phyloP scores from a whole-genome alignment of 2,888 invertebrate genomes.

The Athalia cordata region DNA sequence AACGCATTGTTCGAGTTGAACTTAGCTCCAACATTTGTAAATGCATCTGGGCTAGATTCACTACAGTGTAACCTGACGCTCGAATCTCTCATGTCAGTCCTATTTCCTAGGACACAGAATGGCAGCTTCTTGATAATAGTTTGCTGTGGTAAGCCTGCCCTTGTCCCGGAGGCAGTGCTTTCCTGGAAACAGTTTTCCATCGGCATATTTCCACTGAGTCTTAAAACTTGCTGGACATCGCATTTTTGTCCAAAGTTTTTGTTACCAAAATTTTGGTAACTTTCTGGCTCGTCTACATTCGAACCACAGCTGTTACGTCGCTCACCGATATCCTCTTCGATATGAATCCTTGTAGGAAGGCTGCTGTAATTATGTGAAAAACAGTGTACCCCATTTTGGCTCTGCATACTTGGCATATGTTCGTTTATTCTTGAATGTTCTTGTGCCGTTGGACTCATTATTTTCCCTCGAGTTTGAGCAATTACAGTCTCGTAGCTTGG shows the following conservation, averaged over 20 bases:
- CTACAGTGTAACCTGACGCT: neutral
- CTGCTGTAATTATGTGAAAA: constrained; percentile 61
- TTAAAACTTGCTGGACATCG: constrained; percentile 18
- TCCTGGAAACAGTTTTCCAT: constrained; percentile 2
- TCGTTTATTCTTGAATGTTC: constrained; percentile 56
- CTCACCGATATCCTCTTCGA: constrained; percentile 31
- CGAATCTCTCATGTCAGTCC: neutral
- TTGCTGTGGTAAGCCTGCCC: constrained; percentile 3
- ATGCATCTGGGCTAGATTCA: constrained; percentile 12
- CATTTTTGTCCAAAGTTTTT: constrained; percentile 27
- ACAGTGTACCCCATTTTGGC: constrained; percentile 57
- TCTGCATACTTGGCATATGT: constrained; percentile 52
- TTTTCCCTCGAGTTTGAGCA: constrained; percentile 68
- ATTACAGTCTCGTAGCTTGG: constrained; percentile 75
- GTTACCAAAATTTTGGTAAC: constrained; percentile 6
- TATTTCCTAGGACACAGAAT: neutral
- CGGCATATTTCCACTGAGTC: constrained; percentile 7
- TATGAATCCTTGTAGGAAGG: constrained; percentile 28
- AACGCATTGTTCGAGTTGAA: neutral
- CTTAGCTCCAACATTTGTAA: neutral
- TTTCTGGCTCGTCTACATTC: constrained; percentile 48
- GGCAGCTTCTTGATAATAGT: constrained; percentile 25
- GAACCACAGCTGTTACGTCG: constrained; percentile 43
- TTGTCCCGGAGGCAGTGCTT: constrained; percentile 22
- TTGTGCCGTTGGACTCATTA: constrained; percentile 63